These are phyloP conservation scores for Chaetops frenatus DNA, from an alignment of 2,113 vertebrate genomes.

Conservation along the genomic window DNA sequence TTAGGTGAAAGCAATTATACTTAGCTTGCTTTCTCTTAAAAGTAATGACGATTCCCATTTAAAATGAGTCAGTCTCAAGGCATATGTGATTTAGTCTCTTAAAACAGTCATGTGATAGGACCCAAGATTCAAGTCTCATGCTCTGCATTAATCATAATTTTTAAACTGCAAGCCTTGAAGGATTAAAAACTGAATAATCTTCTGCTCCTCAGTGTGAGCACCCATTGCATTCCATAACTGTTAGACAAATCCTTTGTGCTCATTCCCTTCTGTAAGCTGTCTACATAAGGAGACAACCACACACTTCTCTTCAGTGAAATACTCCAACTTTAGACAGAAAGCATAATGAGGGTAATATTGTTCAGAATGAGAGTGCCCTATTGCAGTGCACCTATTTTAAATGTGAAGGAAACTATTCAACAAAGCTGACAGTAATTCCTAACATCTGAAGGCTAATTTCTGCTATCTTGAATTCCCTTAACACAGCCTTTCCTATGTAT, in stretches of 20 bases:
- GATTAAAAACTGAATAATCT: neutral
- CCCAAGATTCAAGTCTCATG: neutral
- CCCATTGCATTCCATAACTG: neutral
- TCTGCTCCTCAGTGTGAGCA: neutral
- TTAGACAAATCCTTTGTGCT: neutral
- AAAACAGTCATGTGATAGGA: neutral
- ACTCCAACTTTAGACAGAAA: neutral
- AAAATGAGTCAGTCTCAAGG: neutral
- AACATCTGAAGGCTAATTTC: neutral
- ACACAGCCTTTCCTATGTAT: neutral
- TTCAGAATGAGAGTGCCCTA: neutral
- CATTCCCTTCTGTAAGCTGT: neutral
- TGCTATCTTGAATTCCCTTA: neutral
- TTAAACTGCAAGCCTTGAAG: neutral
- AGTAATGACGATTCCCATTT: neutral
- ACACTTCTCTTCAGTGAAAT: neutral
- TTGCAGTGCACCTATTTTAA: neutral
- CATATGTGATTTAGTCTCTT: neutral
- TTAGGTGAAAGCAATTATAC: neutral
- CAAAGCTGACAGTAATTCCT: neutral
- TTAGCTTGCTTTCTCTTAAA: neutral
- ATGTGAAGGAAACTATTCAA: neutral
- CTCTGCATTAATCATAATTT: neutral
- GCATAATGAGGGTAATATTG: neutral
- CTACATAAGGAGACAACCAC: neutral